Base-by-base conservation (phyloP, 2,888 invertebrate species). In the Bugulina stolonifera region DNA sequence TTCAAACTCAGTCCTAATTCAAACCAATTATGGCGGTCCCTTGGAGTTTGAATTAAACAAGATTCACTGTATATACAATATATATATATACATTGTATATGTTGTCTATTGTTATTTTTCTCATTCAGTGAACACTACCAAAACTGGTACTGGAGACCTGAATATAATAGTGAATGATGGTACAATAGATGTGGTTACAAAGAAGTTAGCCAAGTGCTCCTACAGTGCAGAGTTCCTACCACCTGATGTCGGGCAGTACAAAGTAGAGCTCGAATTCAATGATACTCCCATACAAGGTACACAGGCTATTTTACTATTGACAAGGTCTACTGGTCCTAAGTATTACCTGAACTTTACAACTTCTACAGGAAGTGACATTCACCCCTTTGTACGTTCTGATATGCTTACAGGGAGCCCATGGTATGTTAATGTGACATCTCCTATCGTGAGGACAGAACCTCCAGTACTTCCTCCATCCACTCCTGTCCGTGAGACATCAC, bases 141-240 rank as follows among this genome's bases (percentile, higher is more conserved):
- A 94, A 81, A 98, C 98, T 71, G 99, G 99, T 55, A 98, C 98
- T 88, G 99, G 99, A 71, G 97, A 98, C 86, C 88, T 99, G 80
- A 98, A 99, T 88, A 99, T 99, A 82, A 96, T 96, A 80, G 96
- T 99, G 83, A 98, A 99, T 85, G 95, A 96, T 87, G 98, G 98
- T 77, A 94, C 96, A 88, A 94, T 99, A 75, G 97, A 98, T 69
- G 99, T 99, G 87, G 95, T 79, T 1, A 82, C 83, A 5, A 78
- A 79, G 54, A 75, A 77, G 58, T 75, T 79, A 25, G 74, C 76
- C 34, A 81, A 84, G 35, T 91, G 93, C 1, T 77, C 93, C 76
- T 95, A 93, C 89, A 89, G 91, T 75, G 92, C 95, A 72, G 90
- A 91, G 0, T 97, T 95, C 84, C 90, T 91, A 0, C 95, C 97